Evolutionary conservation across 2,888 invertebrate genomes (phyloP), one percentile per base, ranked within the genome.

Genomic region (Nipponacmea schrenckii): DNA sequence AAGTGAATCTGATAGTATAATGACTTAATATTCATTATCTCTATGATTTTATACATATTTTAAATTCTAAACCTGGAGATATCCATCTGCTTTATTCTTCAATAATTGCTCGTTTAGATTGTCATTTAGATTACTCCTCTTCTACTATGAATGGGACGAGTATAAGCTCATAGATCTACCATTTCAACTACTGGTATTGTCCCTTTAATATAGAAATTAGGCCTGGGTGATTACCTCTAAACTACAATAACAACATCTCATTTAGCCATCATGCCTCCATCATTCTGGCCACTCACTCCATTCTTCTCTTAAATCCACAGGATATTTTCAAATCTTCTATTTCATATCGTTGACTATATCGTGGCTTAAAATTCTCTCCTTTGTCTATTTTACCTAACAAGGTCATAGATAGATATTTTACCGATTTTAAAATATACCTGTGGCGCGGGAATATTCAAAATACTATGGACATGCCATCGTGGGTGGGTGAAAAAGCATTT

Each of bases 81-180:
- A 39, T 39, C 3, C 39, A 39, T 39, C 39, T 39, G 39, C 39
- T 39, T 39, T 39, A 39, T 56, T 56, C 56, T 56, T 24, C 20
- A 12, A 56, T 56, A 56, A 56, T 56, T 56, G 56, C 20, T 56
- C 56, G 56, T 56, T 56, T 56, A 56, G 56, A 56, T 56, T 56
- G 56, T 8, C 12, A 24, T 20, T 56, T 24, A 56, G 56, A 56
- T 56, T 56, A 24, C 20, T 56, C 56, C 12, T 24, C 39, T 56
- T 20, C 20, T 56, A 56, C 15, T 24, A n/a, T 56, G 20, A 14
- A 20, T 24, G 20, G 24, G 56, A 56, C 12, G 56, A 56, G 24
- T 56, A 56, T 56, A 56, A 24, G 24, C 56, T 0, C 20, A 10
- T 56, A 56, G 56, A 56, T 56, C 2, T 56, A 4, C 56, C 24